These are phyloP conservation scores for Capromys pilorides DNA, from an alignment of 2,797 vertebrate species.

Conservation along the genomic window DNA sequence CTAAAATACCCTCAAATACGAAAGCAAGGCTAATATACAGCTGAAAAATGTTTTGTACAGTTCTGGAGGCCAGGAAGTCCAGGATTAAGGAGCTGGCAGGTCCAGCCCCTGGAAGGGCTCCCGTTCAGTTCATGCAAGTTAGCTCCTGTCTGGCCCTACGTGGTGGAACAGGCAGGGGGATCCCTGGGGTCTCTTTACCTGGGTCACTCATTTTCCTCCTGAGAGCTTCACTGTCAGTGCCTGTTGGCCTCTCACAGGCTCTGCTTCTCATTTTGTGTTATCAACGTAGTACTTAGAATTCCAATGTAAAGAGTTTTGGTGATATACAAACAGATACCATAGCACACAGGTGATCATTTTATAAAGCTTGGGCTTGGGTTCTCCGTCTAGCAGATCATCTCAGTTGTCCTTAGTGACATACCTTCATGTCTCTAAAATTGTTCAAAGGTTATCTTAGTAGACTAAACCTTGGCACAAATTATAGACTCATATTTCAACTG, in stretches of 20 bases:
- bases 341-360: background rate
- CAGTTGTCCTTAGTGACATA: background rate
- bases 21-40: background rate
- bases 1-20: background rate
- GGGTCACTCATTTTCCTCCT: background rate
- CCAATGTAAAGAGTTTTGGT: background rate
- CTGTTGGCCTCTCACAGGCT: background rate
- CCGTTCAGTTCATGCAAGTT: too few relatives aligned
- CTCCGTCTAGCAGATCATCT: background rate
- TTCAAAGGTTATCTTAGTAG: slow-evolving; percentile 15
- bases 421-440: background rate
- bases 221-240: background rate
- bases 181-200: background rate
- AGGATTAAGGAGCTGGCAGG: background rate
- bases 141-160: background rate
- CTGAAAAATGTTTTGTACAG: background rate
- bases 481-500: background rate
- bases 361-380: background rate
- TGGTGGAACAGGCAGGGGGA: background rate
- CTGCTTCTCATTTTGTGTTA: background rate
- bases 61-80: background rate
- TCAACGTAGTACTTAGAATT: background rate
- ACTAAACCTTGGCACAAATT: background rate
- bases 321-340: background rate
- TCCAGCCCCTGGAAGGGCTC: background rate